Evolutionary conservation across 2,797 vertebrate genomes (phyloP).

Genomic region (Choloepus didactylus): DNA sequence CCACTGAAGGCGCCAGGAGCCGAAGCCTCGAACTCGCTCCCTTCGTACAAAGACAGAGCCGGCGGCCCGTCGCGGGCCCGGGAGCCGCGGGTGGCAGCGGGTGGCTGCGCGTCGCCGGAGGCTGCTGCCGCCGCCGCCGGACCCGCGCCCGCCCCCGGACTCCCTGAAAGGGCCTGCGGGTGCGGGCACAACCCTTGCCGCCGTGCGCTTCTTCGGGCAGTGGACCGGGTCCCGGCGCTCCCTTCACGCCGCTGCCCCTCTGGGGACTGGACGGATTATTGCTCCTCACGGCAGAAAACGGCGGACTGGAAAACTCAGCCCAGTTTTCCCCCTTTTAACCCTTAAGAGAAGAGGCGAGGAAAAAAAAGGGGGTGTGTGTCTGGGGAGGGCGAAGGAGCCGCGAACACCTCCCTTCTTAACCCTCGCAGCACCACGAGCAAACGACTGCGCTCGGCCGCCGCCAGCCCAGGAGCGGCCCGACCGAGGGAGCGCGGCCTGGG

Average conservation of each 20-base stretch:
- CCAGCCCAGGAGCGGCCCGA: conserved; percentile 62
- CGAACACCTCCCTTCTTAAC: conserved; percentile 76
- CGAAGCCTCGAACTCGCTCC: conserved; percentile 92
- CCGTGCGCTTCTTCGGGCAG: conserved; percentile 78
- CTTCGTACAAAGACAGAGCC: conserved; percentile 89
- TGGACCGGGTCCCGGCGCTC: conserved; percentile 75
- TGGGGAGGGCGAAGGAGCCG: conserved; percentile 74
- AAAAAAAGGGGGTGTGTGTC: conserved; percentile 83
- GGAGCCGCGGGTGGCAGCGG: conserved; percentile 78
- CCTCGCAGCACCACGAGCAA: conserved; percentile 74
- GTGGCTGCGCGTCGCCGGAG: conserved; percentile 70
- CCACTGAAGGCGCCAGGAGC: conserved; percentile 90
- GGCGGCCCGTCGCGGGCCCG: conserved; percentile 62
- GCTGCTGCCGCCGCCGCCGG: conserved; percentile 66
- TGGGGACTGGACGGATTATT: conserved; percentile 93
- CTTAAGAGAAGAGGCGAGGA: conserved; percentile 74
- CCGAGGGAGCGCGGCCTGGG: conserved; percentile 72
- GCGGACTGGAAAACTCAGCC: conserved; percentile 88
- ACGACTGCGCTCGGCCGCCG: conserved; percentile 78
- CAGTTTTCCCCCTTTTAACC: conserved; percentile 73
- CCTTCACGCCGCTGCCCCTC: conserved; percentile 84
- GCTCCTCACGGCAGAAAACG: conserved; percentile 92
- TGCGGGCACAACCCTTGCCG: conserved; percentile 81
- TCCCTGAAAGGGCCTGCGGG: conserved; percentile 80
- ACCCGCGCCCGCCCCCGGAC: conserved; percentile 79